phyloP scores from a whole-genome alignment of 2,113 vertebrate genomes.

The Spilogale gracilis region DNA sequence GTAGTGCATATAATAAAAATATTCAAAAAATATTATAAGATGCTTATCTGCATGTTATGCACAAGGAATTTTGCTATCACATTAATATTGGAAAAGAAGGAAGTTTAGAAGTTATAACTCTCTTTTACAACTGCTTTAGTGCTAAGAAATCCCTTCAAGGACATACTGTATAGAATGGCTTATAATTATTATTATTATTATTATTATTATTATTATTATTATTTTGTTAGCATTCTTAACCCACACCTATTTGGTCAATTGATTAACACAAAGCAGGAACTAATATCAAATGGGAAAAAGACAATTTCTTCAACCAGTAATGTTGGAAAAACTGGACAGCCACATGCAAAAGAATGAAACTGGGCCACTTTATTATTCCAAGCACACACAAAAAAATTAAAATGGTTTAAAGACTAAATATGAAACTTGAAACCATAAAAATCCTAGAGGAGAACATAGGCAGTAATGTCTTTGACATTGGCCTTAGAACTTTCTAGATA shows the following conservation, averaged over 20 bases:
- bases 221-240: background rate
- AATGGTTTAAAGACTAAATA: background rate
- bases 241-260: background rate
- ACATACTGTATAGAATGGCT: background rate
- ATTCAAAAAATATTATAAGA: background rate
- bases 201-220: no score
- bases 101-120: background rate
- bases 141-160: background rate
- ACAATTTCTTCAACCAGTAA: background rate
- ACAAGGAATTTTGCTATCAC: background rate
- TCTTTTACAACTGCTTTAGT: background rate
- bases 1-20: background rate
- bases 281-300: background rate
- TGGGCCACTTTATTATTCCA: background rate
- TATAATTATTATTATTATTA: no score
- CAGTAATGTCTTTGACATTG: background rate
- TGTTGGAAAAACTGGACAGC: background rate
- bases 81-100: background rate
- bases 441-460: background rate
- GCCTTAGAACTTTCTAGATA: background rate
- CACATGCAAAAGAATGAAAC: background rate
- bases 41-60: background rate
- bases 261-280: background rate
- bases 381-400: background rate
- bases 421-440: background rate